These are phyloP conservation scores for Coleophora flavipennella DNA, from an alignment of 2,888 invertebrate genomes.

Conservation along the genomic window DNA sequence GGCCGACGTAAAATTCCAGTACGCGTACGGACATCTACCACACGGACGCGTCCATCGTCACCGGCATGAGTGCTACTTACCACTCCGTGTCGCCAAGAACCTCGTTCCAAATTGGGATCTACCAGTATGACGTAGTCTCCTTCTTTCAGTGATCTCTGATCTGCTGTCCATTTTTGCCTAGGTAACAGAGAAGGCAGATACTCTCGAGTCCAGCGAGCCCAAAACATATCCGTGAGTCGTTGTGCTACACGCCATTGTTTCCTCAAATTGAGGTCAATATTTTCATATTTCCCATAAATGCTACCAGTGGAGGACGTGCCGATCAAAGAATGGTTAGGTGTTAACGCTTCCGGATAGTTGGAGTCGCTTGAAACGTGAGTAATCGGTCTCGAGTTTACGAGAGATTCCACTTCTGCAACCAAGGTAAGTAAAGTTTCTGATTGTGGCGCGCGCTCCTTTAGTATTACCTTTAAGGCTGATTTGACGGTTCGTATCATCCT, in stretches of 20 bases:
- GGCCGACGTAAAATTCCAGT: slow-evolving; percentile 15
- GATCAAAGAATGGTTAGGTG: slow-evolving; percentile 12
- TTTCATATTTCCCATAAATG: slow-evolving; percentile 4
- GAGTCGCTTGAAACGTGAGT: too few relatives aligned
- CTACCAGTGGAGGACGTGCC: slow-evolving; percentile 9
- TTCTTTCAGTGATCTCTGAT: slow-evolving; percentile 1
- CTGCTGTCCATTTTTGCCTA: slow-evolving; percentile 6
- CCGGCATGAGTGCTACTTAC: slow-evolving; percentile 13
- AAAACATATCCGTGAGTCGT: slow-evolving; percentile 16
- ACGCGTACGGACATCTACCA: slow-evolving; percentile 18
- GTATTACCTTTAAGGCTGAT: too few relatives aligned
- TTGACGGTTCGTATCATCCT: too few relatives aligned
- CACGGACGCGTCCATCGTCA: slow-evolving; percentile 18
- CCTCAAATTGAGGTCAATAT: slow-evolving; percentile 3
- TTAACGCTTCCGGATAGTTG: slow-evolving; percentile 6
- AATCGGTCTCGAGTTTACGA: too few relatives aligned
- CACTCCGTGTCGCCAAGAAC: slow-evolving; percentile 17
- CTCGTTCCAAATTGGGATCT: slow-evolving; percentile 16
- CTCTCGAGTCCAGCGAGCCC: slow-evolving; percentile 15
- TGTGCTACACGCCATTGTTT: slow-evolving; percentile 8
- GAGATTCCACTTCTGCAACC: too few relatives aligned
- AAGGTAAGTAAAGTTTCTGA: too few relatives aligned
- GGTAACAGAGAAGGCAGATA: slow-evolving; percentile 7
- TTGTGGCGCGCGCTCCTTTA: too few relatives aligned
- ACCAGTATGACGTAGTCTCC: slow-evolving; percentile 15